These are phyloP conservation scores for Todus mexicanus DNA, from an alignment of 2,797 vertebrate species.

Conservation along the genomic window DNA sequence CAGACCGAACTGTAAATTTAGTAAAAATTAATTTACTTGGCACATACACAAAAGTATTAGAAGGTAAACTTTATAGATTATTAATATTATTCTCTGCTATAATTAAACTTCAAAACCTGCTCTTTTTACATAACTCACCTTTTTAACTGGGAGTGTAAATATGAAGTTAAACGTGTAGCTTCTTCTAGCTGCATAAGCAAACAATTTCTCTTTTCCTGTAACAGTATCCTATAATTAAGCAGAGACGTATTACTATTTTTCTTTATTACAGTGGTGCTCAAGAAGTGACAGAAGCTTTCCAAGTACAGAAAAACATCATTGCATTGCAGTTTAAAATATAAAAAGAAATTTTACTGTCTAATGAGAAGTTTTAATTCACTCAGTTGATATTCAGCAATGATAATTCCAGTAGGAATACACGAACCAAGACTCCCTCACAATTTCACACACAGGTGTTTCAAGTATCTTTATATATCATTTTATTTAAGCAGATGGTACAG, in stretches of 20 bases:
- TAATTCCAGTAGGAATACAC: neutral
- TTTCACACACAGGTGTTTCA: neutral
- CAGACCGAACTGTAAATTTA: neutral
- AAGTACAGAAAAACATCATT: neutral
- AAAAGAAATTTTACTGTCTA: neutral
- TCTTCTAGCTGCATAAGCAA: slow-evolving; percentile 94
- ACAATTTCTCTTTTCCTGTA: slow-evolving; percentile 88
- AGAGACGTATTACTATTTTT: slow-evolving; percentile 8
- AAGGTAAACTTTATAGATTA: neutral
- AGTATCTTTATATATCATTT: neutral
- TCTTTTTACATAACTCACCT: slow-evolving; percentile 76
- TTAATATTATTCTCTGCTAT: neutral
- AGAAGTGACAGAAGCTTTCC: neutral
- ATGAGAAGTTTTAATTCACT: neutral
- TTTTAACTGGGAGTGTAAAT: slow-evolving; percentile 95
- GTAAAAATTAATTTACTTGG: neutral
- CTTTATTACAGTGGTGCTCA: neutral
- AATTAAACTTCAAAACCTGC: neutral
- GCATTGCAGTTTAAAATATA: neutral
- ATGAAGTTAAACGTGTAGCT: slow-evolving; percentile 90
- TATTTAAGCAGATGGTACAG: neutral
- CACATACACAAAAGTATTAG: neutral
- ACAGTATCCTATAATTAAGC: slow-evolving; percentile 64
- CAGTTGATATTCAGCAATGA: neutral
- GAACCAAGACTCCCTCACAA: neutral